A percentile compares a stretch with the other conserved stretches of the same genome.
phyloP scores from a whole-genome alignment of 2,797 vertebrate genomes.

The Oophaga sylvatica region DNA sequence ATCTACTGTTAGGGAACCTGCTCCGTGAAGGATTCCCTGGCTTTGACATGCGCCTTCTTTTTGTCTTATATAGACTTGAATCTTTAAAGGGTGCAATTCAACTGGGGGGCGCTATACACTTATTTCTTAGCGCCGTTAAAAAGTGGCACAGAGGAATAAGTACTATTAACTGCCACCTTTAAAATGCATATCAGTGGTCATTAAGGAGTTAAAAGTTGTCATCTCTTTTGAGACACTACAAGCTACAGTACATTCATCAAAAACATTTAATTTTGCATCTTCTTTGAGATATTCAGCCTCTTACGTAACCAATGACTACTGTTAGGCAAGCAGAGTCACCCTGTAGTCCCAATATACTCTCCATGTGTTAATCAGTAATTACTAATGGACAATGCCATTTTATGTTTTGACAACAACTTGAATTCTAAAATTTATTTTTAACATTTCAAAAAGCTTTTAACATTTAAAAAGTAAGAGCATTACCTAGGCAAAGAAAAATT shows the following conservation, averaged over 20 bases:
- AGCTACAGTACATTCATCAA: not conserved
- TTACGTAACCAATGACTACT: not conserved
- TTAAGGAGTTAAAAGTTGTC: not conserved
- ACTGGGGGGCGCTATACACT: too few relatives aligned
- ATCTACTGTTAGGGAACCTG: too few relatives aligned
- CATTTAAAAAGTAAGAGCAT: slow-evolving; percentile 15
- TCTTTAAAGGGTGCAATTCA: too few relatives aligned
- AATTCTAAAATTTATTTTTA: not conserved
- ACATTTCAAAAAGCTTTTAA: slow-evolving; percentile 24
- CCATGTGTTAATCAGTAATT: not conserved
- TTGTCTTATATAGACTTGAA: too few relatives aligned
- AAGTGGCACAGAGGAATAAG: too few relatives aligned
- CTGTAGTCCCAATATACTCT: not conserved
- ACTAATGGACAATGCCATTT: slow-evolving; percentile 6
- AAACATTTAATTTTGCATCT: not conserved
- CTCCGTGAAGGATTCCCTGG: too few relatives aligned
- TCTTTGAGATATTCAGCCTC: not conserved
- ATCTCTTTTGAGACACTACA: not conserved
- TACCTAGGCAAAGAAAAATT: not conserved
- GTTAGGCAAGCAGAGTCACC: too few relatives aligned
- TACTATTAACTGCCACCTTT: too few relatives aligned
- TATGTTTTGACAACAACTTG: not conserved
- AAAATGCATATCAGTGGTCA: not conserved
- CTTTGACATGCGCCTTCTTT: too few relatives aligned
- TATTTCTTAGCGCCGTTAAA: too few relatives aligned